Base-by-base conservation (phyloP, 2,888 invertebrate genomes). In the Caenorhabditis sp. region DNA sequence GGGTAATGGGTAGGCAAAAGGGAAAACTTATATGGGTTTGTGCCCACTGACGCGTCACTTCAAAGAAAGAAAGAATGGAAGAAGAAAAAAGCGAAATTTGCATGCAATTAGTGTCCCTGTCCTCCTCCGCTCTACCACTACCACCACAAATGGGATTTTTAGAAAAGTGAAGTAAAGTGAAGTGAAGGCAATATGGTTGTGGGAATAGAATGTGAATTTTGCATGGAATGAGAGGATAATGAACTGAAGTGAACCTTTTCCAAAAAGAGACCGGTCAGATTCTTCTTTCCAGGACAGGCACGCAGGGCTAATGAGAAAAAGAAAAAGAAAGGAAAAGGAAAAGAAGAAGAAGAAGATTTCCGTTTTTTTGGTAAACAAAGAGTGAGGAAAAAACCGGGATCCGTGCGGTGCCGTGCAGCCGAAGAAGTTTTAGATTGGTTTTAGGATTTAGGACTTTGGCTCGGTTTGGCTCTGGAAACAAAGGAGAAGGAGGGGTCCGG, bases 1-100 rank as follows among this genome's bases (percentile, higher is more conserved):
- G 40, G 64, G 64, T 62, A 64, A 64, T 72, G 56, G 56, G 72
- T 64, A 47, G 55, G 40, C 18, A 28, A 32, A 40, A 28, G 55
- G 32, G 20, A 60, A 24, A 53, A 76, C 64, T 76, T 67, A 76
- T 76, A 76, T 76, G 76, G 76, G 76, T 76, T 76, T 74, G 35
- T 20, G 28, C 50, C 32, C 53, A 37, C 71, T 35, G 58, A 20
- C 58, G 40, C 70, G 44, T 72, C 55, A 53, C 64, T 56, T 26
- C 26, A 28, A 62, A 40, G 61, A 58, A 69, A 69, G 40, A 69
- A 70, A 55, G 24, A 56, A 13, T n/a, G n/a, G n/a, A n/a, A n/a
- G n/a, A n/a, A n/a, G n/a, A n/a, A n/a, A 26, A 35, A 60, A 60
- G 18, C 35, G 53, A 62, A 72, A 72, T 72, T 72, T 72, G 64